Percentiles rank a stretch among this genome's conserved stretches.
phyloP scores from a whole-genome alignment of 2,113 vertebrate species.

The Microcebus ravelobensis region DNA sequence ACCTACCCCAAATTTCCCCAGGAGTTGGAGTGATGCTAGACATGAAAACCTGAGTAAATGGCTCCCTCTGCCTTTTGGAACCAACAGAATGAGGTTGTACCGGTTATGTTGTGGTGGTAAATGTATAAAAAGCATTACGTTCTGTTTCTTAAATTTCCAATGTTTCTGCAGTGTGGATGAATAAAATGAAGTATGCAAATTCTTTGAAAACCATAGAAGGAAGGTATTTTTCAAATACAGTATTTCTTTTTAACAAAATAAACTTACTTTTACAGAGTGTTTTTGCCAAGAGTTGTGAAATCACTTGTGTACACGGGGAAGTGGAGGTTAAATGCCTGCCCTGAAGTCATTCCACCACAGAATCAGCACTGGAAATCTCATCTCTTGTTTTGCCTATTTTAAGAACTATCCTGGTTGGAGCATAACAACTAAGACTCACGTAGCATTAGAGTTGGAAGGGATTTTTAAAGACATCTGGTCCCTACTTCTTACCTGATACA shows the following conservation, averaged over 20 bases:
- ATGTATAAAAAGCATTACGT: slow-evolving; percentile 8
- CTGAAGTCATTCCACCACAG: slow-evolving; percentile 16
- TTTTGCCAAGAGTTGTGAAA: slow-evolving; percentile 73
- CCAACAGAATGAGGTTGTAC: background rate
- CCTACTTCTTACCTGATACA: background rate
- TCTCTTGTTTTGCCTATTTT: slow-evolving; percentile 60
- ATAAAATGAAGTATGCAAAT: slow-evolving; percentile 40
- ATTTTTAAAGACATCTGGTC: slow-evolving; percentile 37
- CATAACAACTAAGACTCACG: slow-evolving; percentile 11
- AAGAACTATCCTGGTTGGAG: slow-evolving; percentile 51
- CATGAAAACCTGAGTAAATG: background rate
- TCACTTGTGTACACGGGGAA: slow-evolving; percentile 62
- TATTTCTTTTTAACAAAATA: slow-evolving; percentile 65
- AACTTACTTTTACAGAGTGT: slow-evolving; percentile 74
- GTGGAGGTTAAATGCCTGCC: slow-evolving; percentile 47
- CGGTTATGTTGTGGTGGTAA: background rate
- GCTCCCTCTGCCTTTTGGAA: background rate
- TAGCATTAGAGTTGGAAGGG: slow-evolving; percentile 7
- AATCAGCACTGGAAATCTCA: slow-evolving; percentile 58
- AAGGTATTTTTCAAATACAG: slow-evolving; percentile 57
- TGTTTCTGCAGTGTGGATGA: slow-evolving; percentile 51
- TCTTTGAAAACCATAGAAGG: slow-evolving; percentile 45
- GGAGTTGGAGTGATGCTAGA: background rate
- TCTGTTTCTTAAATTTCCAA: background rate
- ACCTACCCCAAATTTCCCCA: background rate